Conservation (phyloP, 2,888 invertebrate genomes). For the Plebejus anna region DNA sequence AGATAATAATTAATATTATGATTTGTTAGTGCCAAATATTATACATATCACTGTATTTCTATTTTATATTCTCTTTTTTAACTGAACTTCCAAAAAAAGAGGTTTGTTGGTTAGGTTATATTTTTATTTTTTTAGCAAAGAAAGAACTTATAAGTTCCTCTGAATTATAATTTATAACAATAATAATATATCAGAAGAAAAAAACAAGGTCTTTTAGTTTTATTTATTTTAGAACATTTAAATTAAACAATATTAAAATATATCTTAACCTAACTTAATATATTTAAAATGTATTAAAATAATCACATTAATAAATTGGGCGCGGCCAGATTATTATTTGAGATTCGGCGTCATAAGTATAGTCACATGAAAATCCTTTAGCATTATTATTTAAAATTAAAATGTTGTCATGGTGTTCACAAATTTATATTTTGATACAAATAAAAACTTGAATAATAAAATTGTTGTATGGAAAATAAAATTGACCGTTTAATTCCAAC, state of each 20-base stretch:
- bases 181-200: conserved; percentile 26
- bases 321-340: conserved; percentile 45
- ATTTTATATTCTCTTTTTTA: not conserved
- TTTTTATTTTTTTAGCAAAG: not conserved
- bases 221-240: conserved; percentile 64
- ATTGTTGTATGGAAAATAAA: not conserved
- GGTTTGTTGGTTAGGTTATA: not conserved
- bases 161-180: not conserved
- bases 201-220: conserved; percentile 48
- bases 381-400: not conserved
- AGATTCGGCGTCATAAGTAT: conserved; percentile 33
- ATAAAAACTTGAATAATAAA: not conserved
- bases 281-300: conserved; percentile 50
- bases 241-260: conserved; percentile 61
- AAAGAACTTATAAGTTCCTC: not conserved
- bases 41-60: conserved; percentile 12
- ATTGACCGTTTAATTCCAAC: conserved; percentile 34
- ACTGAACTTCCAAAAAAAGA: not conserved
- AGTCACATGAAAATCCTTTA: not conserved
- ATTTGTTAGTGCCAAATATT: conserved; percentile 34
- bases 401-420: not conserved
- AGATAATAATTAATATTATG: conserved; percentile 3
- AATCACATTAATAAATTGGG: conserved; percentile 62
- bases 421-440: conserved; percentile 32
- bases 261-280: conserved; percentile 59